Base-by-base conservation (phyloP, 2,113 vertebrate genomes). In the Bambusicola thoracicus region DNA sequence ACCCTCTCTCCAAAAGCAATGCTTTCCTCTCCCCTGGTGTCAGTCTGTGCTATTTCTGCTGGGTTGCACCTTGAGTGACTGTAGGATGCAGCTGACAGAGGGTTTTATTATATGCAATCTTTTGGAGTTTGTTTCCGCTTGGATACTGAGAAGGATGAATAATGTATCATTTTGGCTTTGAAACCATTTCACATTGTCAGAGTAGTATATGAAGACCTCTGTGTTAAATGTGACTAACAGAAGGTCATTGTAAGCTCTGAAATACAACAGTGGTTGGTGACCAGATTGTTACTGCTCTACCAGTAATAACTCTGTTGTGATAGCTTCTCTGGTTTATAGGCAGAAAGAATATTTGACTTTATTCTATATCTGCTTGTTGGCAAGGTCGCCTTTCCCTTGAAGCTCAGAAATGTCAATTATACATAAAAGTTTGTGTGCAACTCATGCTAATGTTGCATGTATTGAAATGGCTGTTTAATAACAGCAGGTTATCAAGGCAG, bases 141-240 rank as follows among this genome's bases (percentile, higher is more conserved):
- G 41, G 6, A 17, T 1, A 0, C 29, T 32, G 8, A 68, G 61
- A 40, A 43, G 9, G 12, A n/a, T 66, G 25, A 4, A 3, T 59
- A 41, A 87, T 30, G 15, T 32, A 6, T 7, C 2, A 21, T 25
- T 76, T 67, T 63, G 82, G 13, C 38, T 82, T 87, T 87, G 63
- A 87, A 87, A 76, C 6, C 27, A n/a, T 76, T 69, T 30, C 19
- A 53, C 5, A 0, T 0, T 55, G 58, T 6, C 70, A 89, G 21
- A 62, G 17, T 7, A 21, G 27, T 34, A 6, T 13, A 11, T 3
- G 6, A 38, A 76, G 38, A 53, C 10, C 29, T 84, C 21, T 44
- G 27, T 67, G 81, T 91, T 69, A 61, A 65, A 27, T 56, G 36
- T 29, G 4, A 19, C 16, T 32, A 34, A 21, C 10, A 55, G 55